Evolutionary conservation across 35 echinoderm and acorn worm genomes (phyloP).

Genomic region (Chiridota heheva): DNA sequence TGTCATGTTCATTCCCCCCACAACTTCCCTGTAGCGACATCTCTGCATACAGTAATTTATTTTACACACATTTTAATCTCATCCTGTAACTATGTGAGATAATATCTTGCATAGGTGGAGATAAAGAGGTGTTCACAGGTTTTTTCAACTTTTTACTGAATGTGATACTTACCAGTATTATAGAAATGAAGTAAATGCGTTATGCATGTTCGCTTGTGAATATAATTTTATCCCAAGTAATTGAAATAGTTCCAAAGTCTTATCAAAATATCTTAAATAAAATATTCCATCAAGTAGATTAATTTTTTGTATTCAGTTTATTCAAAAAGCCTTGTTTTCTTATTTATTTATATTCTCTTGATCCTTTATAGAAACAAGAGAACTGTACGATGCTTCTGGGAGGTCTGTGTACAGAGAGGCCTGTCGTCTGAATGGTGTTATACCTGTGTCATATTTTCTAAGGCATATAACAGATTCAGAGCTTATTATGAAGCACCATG

Average conservation of each 20-base stretch:
- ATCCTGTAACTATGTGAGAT: no score
- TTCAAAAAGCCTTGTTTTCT: not conserved
- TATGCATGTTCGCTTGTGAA: not conserved
- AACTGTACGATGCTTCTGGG: constrained; percentile 90
- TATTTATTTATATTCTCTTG: not conserved
- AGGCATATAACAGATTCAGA: constrained; percentile 90
- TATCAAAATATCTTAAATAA: not conserved
- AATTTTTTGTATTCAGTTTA: not conserved
- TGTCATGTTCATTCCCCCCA: no score
- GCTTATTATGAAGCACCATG: constrained; percentile 97
- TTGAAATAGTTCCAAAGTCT: not conserved
- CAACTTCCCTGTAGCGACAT: no score
- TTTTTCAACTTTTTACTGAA: no score
- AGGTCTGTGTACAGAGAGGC: constrained; percentile 94
- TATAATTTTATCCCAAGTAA: not conserved
- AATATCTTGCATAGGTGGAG: no score
- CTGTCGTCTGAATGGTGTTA: constrained; percentile 91
- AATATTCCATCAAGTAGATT: not conserved
- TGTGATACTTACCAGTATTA: not conserved
- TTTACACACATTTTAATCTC: no score
- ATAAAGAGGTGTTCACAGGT: no score
- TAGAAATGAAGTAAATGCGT: not conserved
- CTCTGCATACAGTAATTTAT: no score
- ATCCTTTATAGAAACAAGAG: constrained; percentile 63
- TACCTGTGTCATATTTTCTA: constrained; percentile 95